Evolutionary conservation across 53 echinoderm and acorn worm genomes (phyloP).

Genomic region (Patiria pectinifera): DNA sequence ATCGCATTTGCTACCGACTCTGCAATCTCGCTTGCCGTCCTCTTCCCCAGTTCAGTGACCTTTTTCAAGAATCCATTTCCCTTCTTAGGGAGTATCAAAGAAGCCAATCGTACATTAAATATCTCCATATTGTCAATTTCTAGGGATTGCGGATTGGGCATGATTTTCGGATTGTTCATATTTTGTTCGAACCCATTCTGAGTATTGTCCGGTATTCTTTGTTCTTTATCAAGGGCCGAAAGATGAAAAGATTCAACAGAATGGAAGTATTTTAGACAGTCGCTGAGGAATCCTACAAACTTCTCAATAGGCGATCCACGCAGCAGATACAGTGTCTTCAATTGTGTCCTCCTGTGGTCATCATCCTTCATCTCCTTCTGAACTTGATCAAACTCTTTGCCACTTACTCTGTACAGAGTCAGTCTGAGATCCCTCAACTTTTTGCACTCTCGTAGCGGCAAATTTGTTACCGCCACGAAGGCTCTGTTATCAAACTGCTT

Average conservation of each 20-base stretch:
- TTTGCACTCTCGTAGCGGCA: not conserved
- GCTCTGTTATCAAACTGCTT: not conserved
- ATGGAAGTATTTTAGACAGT: not conserved
- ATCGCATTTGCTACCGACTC: too few species aligned
- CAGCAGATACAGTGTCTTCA: conserved; percentile 13
- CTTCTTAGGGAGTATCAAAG: too few species aligned
- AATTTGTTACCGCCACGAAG: not conserved
- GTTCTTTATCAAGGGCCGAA: not conserved
- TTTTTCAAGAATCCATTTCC: too few species aligned
- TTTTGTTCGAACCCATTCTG: too few species aligned
- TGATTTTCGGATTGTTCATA: too few species aligned
- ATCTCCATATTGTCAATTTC: too few species aligned
- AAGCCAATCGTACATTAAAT: too few species aligned
- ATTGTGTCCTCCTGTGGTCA: not conserved
- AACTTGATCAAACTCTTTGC: not conserved
- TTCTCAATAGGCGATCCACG: not conserved
- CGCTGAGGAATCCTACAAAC: not conserved
- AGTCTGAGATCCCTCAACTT: conserved; percentile 12
- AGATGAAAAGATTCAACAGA: not conserved
- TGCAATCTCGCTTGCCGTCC: too few species aligned
- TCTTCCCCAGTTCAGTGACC: too few species aligned
- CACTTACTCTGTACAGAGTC: conserved; percentile 27
- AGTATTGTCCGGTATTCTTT: not conserved
- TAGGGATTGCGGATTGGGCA: too few species aligned
- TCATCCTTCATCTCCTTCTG: not conserved